phyloP scores from a whole-genome alignment of 2,888 invertebrate genomes.

The Ramazzottius varieornatus region DNA sequence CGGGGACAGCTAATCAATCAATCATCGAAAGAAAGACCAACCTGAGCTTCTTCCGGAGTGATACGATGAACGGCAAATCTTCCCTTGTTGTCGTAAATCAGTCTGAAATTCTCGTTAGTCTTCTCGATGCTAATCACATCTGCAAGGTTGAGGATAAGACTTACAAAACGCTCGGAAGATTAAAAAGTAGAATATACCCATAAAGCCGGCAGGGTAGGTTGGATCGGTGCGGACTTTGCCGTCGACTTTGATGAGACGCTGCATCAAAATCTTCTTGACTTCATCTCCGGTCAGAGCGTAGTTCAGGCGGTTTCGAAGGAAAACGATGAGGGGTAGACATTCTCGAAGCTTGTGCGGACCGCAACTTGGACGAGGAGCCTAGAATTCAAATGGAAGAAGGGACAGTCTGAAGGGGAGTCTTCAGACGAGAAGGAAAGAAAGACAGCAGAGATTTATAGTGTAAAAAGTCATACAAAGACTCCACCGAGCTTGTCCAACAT shows the following conservation, averaged over 20 bases:
- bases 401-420: neutral
- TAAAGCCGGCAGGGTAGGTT: constrained; percentile 90
- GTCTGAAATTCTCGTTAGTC: constrained; percentile 83
- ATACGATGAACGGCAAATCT: constrained; percentile 91
- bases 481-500: constrained; percentile 98
- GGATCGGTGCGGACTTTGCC: constrained; percentile 91
- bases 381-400: neutral
- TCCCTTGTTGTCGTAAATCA: constrained; percentile 96
- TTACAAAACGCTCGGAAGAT: neutral
- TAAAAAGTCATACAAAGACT: constrained; percentile 36
- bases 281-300: constrained; percentile 89
- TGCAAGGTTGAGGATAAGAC: constrained; percentile 22
- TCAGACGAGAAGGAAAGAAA: constrained; percentile 12
- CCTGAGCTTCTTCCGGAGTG: constrained; percentile 85
- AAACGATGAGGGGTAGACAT: constrained; percentile 79
- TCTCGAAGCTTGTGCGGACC: constrained; percentile 95
- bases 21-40: too few species aligned
- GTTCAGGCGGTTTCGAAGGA: constrained; percentile 84
- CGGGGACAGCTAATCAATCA: too few species aligned
- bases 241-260: constrained; percentile 87
- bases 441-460: neutral
- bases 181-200: constrained; percentile 48
- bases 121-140: constrained; percentile 96
- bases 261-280: constrained; percentile 91
- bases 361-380: constrained; percentile 78